phyloP scores from a whole-genome alignment of 2,888 invertebrate species.

The Criorhina ranunculi region DNA sequence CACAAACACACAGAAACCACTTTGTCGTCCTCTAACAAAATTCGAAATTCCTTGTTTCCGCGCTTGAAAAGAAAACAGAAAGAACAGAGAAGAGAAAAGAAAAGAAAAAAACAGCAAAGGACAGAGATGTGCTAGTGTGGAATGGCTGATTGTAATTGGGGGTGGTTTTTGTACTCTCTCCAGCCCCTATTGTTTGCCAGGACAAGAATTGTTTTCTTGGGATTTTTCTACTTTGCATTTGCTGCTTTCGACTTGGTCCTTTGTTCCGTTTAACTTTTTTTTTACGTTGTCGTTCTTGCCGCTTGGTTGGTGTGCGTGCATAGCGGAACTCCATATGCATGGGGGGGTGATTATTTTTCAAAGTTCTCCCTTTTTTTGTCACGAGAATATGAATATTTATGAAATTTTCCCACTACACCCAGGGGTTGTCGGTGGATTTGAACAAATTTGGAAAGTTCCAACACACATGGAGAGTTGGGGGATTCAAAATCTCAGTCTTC shows the following conservation, averaged over 20 bases:
- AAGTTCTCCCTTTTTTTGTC: constrained; percentile 6
- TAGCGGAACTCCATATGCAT: not conserved
- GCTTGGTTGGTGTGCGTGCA: constrained; percentile 21
- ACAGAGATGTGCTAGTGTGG: constrained; percentile 16
- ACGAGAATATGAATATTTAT: constrained; percentile 67
- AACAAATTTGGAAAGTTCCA: constrained; percentile 36
- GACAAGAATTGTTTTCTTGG: not conserved
- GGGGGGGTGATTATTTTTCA: constrained; percentile 16
- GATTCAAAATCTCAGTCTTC: constrained; percentile 46
- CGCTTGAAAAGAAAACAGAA: constrained; percentile 9
- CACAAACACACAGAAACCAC: not conserved
- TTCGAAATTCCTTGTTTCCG: constrained; percentile 11
- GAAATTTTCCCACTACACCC: constrained; percentile 29
- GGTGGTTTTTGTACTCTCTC: constrained; percentile 33
- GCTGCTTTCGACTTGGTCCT: constrained; percentile 20
- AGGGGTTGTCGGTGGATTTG: not conserved
- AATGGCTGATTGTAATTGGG: constrained; percentile 53
- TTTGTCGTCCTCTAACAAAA: not conserved
- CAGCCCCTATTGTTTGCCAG: too few species aligned
- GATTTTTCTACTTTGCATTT: constrained; percentile 14
- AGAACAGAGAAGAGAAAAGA: constrained; percentile 26
- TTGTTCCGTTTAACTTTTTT: constrained; percentile 2
- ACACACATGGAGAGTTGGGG: not conserved
- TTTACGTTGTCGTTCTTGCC: not conserved
- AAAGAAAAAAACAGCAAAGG: constrained; percentile 23